Base-by-base conservation (phyloP, 2,113 vertebrate genomes). In the Passer domesticus region DNA sequence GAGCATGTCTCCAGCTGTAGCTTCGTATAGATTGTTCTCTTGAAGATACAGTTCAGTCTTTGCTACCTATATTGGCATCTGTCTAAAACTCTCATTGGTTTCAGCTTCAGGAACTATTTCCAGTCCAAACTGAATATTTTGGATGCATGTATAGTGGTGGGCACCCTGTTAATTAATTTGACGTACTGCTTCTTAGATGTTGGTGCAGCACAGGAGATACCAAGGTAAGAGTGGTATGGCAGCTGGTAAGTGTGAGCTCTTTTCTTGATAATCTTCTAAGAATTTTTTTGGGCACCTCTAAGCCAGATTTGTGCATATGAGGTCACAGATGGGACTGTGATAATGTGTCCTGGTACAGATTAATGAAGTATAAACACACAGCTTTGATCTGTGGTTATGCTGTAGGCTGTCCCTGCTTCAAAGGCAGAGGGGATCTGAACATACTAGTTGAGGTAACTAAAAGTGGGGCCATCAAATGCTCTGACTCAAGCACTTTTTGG, bases 41-140 rank as follows among this genome's bases (percentile, higher is more conserved):
- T 66, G 37, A 89, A 82, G 27, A 28, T 67, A 2, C 27, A 5
- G 73, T 87, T 91, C 37, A 47, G 1, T 56, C 14, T 70, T 58
- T 81, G 43, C n/a, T 67, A 12, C 30, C 8, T 22, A 1, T 72
- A 12, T 23, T 18, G 15, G 3, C 15, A 58, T 76, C 18, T 86
- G 2, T 67, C 73, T 92, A 77, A 94, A 92, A 41, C 22, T 83
- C 8, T 68, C 10, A 9, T 70, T 82, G 82, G 11, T 94, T 95
- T 78, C 95, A 99, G 99, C 60, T 98, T 98, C 75, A 96, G 66
- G n/a, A 97, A 92, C 3, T 99, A 99, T 96, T 99, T 99, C 97
- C 97, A 55, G 84, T 98, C 98, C 53, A 97, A 96, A 84, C 82
- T 99, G 91, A 99, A 99, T 95, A 97, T 98, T 89, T 59, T 99